Base-by-base conservation (phyloP, 2,797 vertebrate species). In the Hipposideros larvatus region DNA sequence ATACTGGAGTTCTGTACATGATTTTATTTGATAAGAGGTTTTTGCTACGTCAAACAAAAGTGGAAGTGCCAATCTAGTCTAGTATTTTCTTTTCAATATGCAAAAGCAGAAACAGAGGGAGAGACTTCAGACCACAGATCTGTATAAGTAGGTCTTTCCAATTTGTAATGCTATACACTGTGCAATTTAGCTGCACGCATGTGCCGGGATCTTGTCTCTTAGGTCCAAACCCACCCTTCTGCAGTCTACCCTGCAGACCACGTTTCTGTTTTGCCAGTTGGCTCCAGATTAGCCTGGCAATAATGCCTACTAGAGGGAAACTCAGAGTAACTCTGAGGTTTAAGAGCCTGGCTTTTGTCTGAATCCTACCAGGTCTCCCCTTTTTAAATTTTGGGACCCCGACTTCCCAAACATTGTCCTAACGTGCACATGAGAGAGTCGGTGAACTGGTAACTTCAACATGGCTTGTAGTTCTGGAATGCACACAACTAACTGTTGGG, bases 81-180 rank as follows among this genome's bases (percentile, higher is more conserved):
- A n/a, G 22, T 11, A 18, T 61, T 83, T 90, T 83, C 22, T 53
- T 92, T 92, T 24, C 37, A 79, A 16, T 37, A 61, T 37, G 26
- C 1, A 66, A 37, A 74, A 84, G 4, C 1, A 4, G 78, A 82
- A 74, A 37, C 6, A 46, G 46, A 91, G 57, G 31, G 18, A 16
- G 63, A 79, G 26, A 31, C 53, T 28, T 51, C 1, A 1, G 37
- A 43, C 79, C 92, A 41, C 7, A n/a, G 28, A 75, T 63, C 8
- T 5, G 46, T 0, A 1, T 31, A 3, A 4, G 3, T 34, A 7
- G 41, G 7, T 65, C 37, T 46, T 41, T 70, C 13, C 0, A 7
- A 22, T 5, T 1, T 3, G 1, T 43, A 1, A 13, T 5, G 3
- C 16, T 11, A 0, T 28, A 18, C 15, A 21, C 11, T 55, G 0